These are phyloP conservation scores for Pitta sordida DNA, from an alignment of 2,113 vertebrate species.

Conservation along the genomic window DNA sequence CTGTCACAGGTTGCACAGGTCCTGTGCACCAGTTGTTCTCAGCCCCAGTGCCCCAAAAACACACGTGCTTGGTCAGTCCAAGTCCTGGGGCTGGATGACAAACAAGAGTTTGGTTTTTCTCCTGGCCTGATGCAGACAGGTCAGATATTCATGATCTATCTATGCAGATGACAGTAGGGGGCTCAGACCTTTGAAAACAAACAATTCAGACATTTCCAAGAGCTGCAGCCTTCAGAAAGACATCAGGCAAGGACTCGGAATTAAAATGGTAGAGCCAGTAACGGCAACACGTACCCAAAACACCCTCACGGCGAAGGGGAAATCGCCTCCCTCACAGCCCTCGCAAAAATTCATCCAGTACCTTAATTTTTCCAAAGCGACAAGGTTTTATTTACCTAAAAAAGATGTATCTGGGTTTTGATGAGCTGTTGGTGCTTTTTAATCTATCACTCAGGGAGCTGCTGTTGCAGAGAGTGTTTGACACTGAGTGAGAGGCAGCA, in stretches of 20 bases:
- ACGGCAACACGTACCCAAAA: not conserved
- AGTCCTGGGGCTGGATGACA: not conserved
- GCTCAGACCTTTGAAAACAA: not conserved
- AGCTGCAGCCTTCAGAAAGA: not conserved
- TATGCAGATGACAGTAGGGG: not conserved
- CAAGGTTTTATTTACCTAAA: not conserved
- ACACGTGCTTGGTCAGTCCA: accelerated
- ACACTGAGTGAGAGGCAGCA: not conserved
- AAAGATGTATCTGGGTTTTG: not conserved
- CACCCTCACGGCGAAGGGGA: not conserved
- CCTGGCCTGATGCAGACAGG: not conserved
- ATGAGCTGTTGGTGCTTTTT: not conserved
- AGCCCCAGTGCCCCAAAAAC: not conserved
- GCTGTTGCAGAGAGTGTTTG: not conserved
- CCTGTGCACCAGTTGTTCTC: not conserved
- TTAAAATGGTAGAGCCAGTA: not conserved
- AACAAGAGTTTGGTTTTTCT: not conserved
- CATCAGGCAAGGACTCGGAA: not conserved
- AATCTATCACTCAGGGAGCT: not conserved
- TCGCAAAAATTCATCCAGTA: not conserved
- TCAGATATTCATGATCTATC: not conserved
- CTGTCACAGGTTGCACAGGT: not conserved
- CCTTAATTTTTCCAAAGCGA: not conserved
- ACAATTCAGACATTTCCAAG: not conserved
- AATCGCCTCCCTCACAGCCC: not conserved